Base-by-base conservation (phyloP, 1,140 invertebrate species). In the Berghia stephanieae region DNA sequence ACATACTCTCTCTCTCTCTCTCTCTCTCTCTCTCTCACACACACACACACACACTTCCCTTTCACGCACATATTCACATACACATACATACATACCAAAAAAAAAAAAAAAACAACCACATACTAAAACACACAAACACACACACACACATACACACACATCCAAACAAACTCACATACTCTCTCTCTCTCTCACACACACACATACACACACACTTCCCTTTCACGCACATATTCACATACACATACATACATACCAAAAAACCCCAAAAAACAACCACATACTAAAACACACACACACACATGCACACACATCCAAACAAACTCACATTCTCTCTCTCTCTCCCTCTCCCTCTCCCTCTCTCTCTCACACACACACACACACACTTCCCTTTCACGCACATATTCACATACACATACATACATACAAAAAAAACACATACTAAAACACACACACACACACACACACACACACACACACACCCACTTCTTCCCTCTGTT, bases 391-490 rank as follows among this genome's bases (percentile, higher is more conserved):
- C 46, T 16, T 24, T 13, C 46, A 52, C 46, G n/a, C 46, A 52
- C 46, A 52, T 21, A 21, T 31, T 8, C 55, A 21, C 46, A 52
- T 24, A 52, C 46, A 52, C 46, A 52, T 24, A 52, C 46, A 52
- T 24, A 52, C 57, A 60, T 34, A 60, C 57, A 60, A 24, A 24
- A 52, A 52, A 60, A n/a, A 60, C 55, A 60, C 55, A 60, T 31
- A 60, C 55, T 27, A n/a, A 60, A n/a, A 60, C 55, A 60, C 55
- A 60, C 55, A 60, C 55, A 60, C 55, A 60, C 55, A 60, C 55
- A 60, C 55, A 3, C 55, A 60, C 55, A 3, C 55, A 60, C 55
- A 3, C 55, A 60, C 55, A 3, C 55, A 60, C 55, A 3, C 55
- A 60, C 55, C 1, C 6, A 60, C 55, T 1, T 52, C n/a, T n/a